phyloP scores from a whole-genome alignment of 1,140 invertebrate genomes.

The Bombus superbus region DNA sequence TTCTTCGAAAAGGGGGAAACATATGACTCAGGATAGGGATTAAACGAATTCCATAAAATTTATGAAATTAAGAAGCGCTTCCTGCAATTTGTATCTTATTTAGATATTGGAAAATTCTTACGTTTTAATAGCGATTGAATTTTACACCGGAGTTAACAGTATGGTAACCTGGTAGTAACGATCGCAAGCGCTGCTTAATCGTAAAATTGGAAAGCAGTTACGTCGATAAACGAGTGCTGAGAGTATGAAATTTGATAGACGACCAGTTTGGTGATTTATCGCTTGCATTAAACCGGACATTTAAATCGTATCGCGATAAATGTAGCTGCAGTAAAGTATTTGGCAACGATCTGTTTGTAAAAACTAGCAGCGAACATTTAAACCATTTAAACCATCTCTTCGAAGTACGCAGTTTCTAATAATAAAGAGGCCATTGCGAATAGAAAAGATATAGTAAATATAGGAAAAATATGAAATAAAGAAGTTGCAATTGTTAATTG shows the following conservation, averaged over 20 bases:
- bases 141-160: not conserved
- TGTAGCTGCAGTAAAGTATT: not conserved
- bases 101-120: not conserved
- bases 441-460: too few relatives aligned
- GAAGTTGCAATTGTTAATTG: not conserved
- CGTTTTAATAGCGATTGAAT: not conserved
- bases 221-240: not conserved
- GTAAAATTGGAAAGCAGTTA: constrained; percentile 11
- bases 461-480: not conserved
- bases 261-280: not conserved
- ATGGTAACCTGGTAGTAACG: too few relatives aligned
- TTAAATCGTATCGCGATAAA: constrained; percentile 2
- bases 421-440: not conserved
- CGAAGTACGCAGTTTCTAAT: not conserved
- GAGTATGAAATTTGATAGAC: constrained; percentile 10
- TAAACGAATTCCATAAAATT: not conserved
- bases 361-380: not conserved
- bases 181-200: not conserved
- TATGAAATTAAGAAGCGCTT: not conserved
- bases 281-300: not conserved
- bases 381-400: not conserved
- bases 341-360: not conserved
- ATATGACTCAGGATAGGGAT: too few relatives aligned
- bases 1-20: not conserved
- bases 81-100: too few relatives aligned